These are phyloP conservation scores for Euphydryas editha DNA, from an alignment of 2,888 invertebrate species.

Conservation along the genomic window DNA sequence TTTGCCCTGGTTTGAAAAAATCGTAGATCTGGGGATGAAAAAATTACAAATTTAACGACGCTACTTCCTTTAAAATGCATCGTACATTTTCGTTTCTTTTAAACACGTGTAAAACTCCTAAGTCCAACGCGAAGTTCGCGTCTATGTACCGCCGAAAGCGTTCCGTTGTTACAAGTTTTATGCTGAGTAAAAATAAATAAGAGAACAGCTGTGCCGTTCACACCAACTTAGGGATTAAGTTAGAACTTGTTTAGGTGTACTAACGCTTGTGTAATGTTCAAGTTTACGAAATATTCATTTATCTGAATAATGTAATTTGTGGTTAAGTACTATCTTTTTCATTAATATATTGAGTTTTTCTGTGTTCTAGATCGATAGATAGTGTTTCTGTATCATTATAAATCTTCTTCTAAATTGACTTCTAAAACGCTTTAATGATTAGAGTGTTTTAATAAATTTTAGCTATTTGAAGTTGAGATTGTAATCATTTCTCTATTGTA, in stretches of 20 bases:
- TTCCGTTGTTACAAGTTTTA: slow-evolving; percentile 47
- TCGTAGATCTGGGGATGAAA: too few species aligned
- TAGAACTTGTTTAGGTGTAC: slow-evolving; percentile 27
- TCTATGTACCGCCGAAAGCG: slow-evolving; percentile 41
- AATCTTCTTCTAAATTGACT: too few species aligned
- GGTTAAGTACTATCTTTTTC: neutral
- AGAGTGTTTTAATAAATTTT: neutral
- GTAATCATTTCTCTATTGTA: neutral
- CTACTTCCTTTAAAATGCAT: slow-evolving; percentile 11
- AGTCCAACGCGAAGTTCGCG: slow-evolving; percentile 32
- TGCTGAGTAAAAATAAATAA: slow-evolving; percentile 45
- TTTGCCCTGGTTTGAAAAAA: too few species aligned
- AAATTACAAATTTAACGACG: neutral
- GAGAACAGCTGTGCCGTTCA: slow-evolving; percentile 40
- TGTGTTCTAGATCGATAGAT: neutral
- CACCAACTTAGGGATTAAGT: slow-evolving; percentile 34
- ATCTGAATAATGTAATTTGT: neutral
- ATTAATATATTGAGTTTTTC: neutral
- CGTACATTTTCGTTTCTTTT: slow-evolving; percentile 18
- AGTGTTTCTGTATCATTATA: too few species aligned
- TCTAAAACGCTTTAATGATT: too few species aligned
- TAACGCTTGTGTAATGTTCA: slow-evolving; percentile 15
- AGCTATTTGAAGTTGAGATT: neutral
- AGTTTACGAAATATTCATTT: slow-evolving; percentile 22
- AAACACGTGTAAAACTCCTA: slow-evolving; percentile 36